Conservation (phyloP, 2,797 vertebrate species). For the Fistularia tabacaria region DNA sequence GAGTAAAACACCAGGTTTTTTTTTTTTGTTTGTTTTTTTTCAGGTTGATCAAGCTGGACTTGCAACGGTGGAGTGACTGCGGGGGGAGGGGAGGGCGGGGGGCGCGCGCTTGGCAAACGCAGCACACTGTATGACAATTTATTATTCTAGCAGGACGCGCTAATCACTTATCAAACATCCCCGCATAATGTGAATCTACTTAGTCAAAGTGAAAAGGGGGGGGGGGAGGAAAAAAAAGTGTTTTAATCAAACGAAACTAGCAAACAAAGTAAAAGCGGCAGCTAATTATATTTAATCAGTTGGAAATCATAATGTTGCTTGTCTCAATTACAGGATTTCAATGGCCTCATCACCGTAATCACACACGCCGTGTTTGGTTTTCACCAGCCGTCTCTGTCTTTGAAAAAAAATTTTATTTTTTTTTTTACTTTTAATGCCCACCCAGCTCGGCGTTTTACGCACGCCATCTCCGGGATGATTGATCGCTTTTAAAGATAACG, state of each 20-base stretch:
- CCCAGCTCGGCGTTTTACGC: conserved; percentile 49
- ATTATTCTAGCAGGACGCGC: conserved; percentile 46
- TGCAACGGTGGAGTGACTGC: too few species aligned
- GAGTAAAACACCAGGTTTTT: too few species aligned
- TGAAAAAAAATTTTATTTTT: conserved; percentile 29
- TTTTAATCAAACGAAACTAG: conserved; percentile 64
- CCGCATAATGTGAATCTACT: conserved; percentile 40
- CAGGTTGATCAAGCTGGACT: too few species aligned
- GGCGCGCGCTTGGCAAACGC: conserved; percentile 20
- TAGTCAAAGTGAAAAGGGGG: neutral
- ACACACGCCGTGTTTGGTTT: conserved; percentile 35
- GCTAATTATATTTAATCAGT: conserved; percentile 68
- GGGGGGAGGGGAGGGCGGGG: too few species aligned
- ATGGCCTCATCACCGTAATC: conserved; percentile 49
- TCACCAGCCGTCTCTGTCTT: conserved; percentile 19
- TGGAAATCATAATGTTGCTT: conserved; percentile 61
- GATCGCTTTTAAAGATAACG: conserved; percentile 60
- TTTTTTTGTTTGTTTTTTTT: too few species aligned
- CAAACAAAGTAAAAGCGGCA: conserved; percentile 60
- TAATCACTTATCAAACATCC: conserved; percentile 61
- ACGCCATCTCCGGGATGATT: conserved; percentile 55
- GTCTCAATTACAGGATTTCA: conserved; percentile 69
- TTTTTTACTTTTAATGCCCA: conserved; percentile 35
- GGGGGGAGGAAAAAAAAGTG: conserved; percentile 34
- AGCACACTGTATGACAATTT: conserved; percentile 45